Evolutionary conservation across 2,797 vertebrate genomes (phyloP).

Genomic region (Erithacus rubecula): DNA sequence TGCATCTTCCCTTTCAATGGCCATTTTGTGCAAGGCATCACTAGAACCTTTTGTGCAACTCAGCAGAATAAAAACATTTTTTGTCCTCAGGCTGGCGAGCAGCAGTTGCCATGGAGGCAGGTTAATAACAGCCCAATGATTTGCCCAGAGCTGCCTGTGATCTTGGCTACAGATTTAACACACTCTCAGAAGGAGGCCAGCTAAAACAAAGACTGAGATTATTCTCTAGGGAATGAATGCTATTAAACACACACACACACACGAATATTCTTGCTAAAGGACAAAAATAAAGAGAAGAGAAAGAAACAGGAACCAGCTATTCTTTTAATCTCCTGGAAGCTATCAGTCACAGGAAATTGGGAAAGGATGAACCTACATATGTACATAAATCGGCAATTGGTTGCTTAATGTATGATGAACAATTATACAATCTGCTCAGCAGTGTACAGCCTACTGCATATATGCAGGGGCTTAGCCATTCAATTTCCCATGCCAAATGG

Average conservation of each 20-base stretch:
- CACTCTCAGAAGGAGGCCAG: slow-evolving; percentile 72
- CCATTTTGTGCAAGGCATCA: slow-evolving; percentile 80
- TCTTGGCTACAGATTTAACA: slow-evolving; percentile 82
- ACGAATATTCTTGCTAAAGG: slow-evolving; percentile 43
- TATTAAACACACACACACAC: slow-evolving; percentile 43
- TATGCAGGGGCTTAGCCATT: background rate
- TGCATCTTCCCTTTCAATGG: slow-evolving; percentile 77
- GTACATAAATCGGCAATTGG: background rate
- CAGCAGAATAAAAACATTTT: slow-evolving; percentile 87
- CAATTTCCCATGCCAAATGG: background rate
- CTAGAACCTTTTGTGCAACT: slow-evolving; percentile 85
- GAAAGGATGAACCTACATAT: slow-evolving; percentile 28
- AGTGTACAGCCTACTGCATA: background rate
- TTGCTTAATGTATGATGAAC: slow-evolving; percentile 11
- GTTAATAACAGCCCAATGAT: slow-evolving; percentile 88
- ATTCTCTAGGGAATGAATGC: slow-evolving; percentile 72
- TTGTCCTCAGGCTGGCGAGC: slow-evolving; percentile 81
- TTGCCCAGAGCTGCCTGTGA: slow-evolving; percentile 79
- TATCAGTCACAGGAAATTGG: slow-evolving; percentile 39
- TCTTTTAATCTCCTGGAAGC: slow-evolving; percentile 51
- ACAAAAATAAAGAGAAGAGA: slow-evolving; percentile 59
- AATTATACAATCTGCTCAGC: background rate
- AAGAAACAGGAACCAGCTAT: slow-evolving; percentile 33
- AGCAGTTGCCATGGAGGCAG: slow-evolving; percentile 87
- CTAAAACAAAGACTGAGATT: slow-evolving; percentile 76